Evolutionary conservation across 2,888 invertebrate genomes (phyloP).

Genomic region (Erynnis tages): DNA sequence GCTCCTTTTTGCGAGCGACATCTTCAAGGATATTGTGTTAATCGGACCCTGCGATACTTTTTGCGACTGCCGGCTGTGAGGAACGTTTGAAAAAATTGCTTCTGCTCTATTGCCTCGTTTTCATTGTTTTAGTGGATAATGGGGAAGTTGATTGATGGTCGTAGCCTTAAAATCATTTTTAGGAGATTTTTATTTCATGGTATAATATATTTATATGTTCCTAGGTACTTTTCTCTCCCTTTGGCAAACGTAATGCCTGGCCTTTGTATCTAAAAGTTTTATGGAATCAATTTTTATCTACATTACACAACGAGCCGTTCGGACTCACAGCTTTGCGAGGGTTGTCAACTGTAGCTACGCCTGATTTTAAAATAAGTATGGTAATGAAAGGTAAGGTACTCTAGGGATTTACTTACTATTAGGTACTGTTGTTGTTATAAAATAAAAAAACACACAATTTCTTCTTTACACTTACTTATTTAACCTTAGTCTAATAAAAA

Average conservation of each 20-base stretch:
- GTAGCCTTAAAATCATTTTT: too few relatives aligned
- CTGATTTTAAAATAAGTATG: too few relatives aligned
- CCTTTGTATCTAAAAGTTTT: neutral
- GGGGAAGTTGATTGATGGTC: neutral
- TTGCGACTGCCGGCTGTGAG: conserved; percentile 54
- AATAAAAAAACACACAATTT: too few relatives aligned
- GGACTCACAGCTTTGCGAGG: too few relatives aligned
- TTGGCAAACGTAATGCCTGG: neutral
- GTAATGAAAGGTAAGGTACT: too few relatives aligned
- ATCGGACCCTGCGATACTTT: conserved; percentile 69
- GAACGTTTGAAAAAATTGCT: conserved; percentile 53
- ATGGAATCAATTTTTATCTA: neutral
- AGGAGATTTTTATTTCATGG: too few relatives aligned
- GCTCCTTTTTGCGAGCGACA: conserved; percentile 73
- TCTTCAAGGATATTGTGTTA: conserved; percentile 80
- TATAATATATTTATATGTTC: too few relatives aligned
- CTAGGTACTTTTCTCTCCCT: neutral
- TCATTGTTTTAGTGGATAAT: conserved; percentile 20
- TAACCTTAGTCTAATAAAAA: too few relatives aligned
- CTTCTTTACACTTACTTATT: too few relatives aligned
- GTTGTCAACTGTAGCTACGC: too few relatives aligned
- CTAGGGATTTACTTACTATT: too few relatives aligned
- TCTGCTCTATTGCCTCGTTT: conserved; percentile 35
- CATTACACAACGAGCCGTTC: neutral
- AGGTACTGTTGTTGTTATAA: too few relatives aligned